Conservation (phyloP, 2,113 vertebrate genomes). For the Ageneiosus marmoratus region DNA sequence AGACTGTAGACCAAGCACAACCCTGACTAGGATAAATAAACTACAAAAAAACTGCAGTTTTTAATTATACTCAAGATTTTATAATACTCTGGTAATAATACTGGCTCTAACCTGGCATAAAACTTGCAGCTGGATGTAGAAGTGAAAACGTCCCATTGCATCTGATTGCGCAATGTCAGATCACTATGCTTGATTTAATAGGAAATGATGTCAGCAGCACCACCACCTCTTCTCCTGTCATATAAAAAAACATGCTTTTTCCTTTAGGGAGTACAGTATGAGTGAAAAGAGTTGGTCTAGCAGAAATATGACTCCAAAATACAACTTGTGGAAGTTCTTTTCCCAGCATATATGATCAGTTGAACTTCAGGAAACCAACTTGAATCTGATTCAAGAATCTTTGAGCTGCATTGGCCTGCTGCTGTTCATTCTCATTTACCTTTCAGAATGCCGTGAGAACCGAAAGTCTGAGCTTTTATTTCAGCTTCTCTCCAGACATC, state of each 20-base stretch:
- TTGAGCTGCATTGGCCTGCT: background rate
- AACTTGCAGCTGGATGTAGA: background rate
- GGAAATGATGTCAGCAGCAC: constrained; percentile 5
- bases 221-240: background rate
- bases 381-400: background rate
- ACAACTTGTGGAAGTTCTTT: background rate
- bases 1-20: no score
- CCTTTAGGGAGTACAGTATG: background rate
- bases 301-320: background rate
- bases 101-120: background rate
- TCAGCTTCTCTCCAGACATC: background rate
- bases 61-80: no score
- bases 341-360: background rate
- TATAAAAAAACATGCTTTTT: background rate
- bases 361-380: background rate
- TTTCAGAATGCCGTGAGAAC: background rate
- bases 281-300: background rate
- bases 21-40: no score
- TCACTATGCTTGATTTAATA: background rate
- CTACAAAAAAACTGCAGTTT: no score
- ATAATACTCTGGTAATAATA: background rate
- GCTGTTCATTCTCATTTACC: background rate
- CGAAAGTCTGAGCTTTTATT: background rate
- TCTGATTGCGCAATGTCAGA: background rate
- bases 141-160: background rate